Base-by-base conservation (phyloP, 2,888 invertebrate genomes). In the Tenthredo notha region DNA sequence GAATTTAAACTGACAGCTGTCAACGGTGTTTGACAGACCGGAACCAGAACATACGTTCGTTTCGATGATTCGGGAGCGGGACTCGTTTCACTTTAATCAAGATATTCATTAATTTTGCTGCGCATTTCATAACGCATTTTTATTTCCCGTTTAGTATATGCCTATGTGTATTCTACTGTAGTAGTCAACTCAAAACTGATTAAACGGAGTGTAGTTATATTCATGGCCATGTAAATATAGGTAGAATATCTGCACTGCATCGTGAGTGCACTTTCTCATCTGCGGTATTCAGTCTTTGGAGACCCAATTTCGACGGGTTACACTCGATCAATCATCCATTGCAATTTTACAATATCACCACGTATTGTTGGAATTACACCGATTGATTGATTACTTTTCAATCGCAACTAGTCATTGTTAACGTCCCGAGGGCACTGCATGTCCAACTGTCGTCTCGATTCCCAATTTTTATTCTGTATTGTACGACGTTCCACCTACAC, bases 1-100 rank as follows among this genome's bases (percentile, higher is more conserved):
- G 91, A 90, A 92, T 92, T 91, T 91, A 90, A 90, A 90, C 87
- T 91, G 93, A 92, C 92, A 92, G 92, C 92, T 93, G 93, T 92
- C 92, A 87, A 85, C 87, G 84, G 85, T 84, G 88, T 72, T 90
- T 91, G 92, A 90, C 92, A 90, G 90, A 91, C 90, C 91, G 92
- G 88, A 91, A 92, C 92, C 78, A 82, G 84, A 70, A 82, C 85
- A 78, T 84, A 85, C 43, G 77, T 50, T 85, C 43, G 15, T 85
- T 85, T 74, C 54, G 70, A 72, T 65, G 80, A 80, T 47, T 83
- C 50, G 37, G 12, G 18, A 25, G 40, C 29, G 72, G 43, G 37
- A 40, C 18, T 61, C 37, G 61, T 10, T n/a, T 40, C 61, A 29
- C 12, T 58, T 12, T 80, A n/a, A 58, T 80, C 40, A 61, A 80